phyloP scores from a whole-genome alignment of 1,140 invertebrate genomes.

The Mylabris phalerata region DNA sequence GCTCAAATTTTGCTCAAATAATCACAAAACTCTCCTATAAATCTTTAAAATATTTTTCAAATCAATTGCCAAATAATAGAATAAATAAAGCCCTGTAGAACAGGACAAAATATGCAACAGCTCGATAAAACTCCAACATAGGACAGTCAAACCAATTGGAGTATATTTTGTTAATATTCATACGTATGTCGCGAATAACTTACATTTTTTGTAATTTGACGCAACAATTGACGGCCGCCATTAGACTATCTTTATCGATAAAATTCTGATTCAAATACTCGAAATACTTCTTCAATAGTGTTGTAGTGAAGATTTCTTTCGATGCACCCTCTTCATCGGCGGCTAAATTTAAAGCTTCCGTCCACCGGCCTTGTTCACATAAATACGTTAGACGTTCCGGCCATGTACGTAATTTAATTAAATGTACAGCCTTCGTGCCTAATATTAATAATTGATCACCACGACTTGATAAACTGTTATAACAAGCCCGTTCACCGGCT shows the following conservation, averaged over 20 bases:
- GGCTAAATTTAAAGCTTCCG: conserved; percentile 51
- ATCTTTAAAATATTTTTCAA: too few species aligned
- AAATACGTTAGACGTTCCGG: conserved; percentile 67
- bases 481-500: conserved; percentile 77
- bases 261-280: conserved; percentile 33
- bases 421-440: conserved; percentile 74
- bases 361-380: conserved; percentile 58
- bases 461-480: conserved; percentile 79
- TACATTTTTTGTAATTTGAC: conserved; percentile 42
- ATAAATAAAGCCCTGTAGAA: too few species aligned
- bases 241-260: conserved; percentile 38
- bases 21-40: too few species aligned
- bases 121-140: too few species aligned
- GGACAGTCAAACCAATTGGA: too few species aligned
- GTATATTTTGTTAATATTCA: too few species aligned
- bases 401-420: conserved; percentile 77
- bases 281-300: conserved; percentile 35
- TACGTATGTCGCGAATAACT: conserved; percentile 32
- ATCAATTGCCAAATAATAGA: too few species aligned
- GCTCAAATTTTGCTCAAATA: too few species aligned
- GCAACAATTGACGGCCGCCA: conserved; percentile 39
- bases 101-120: too few species aligned
- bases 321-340: conserved; percentile 36
- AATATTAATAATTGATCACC: conserved; percentile 78
- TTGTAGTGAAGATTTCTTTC: conserved; percentile 33